Evolutionary conservation across 2,113 vertebrate genomes (phyloP).

Genomic region (Antidorcas marsupialis): DNA sequence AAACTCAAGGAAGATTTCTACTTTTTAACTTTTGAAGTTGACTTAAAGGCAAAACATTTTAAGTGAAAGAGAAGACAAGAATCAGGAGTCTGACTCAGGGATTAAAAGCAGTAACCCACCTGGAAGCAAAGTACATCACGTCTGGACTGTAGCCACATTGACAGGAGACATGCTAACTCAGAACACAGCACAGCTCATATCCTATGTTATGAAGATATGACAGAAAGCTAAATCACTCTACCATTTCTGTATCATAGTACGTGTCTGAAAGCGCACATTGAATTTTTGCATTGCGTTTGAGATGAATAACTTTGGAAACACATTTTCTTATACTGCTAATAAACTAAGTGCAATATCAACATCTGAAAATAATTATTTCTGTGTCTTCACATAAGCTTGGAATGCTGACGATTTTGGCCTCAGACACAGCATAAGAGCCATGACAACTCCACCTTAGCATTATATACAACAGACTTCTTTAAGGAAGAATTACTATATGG

Average conservation of each 20-base stretch:
- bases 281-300: neutral
- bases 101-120: neutral
- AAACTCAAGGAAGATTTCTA: neutral
- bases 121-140: neutral
- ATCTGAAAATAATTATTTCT: conserved; percentile 61
- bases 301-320: neutral
- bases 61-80: neutral
- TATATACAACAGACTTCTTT: conserved; percentile 26
- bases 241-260: neutral
- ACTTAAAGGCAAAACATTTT: neutral
- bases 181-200: neutral
- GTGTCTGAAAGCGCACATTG: neutral
- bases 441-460: neutral
- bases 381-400: conserved; percentile 46
- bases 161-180: neutral
- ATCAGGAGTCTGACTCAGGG: neutral
- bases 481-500: neutral
- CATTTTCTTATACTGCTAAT: conserved; percentile 25
- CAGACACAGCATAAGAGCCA: neutral
- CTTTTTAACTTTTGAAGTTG: neutral
- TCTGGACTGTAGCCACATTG: accelerated
- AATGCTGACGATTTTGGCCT: conserved; percentile 44
- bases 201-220: neutral
- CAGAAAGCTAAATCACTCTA: neutral
- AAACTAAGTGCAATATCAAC: neutral